Conservation (phyloP, 2,888 invertebrate species). For the Leucophenga maculata region DNA sequence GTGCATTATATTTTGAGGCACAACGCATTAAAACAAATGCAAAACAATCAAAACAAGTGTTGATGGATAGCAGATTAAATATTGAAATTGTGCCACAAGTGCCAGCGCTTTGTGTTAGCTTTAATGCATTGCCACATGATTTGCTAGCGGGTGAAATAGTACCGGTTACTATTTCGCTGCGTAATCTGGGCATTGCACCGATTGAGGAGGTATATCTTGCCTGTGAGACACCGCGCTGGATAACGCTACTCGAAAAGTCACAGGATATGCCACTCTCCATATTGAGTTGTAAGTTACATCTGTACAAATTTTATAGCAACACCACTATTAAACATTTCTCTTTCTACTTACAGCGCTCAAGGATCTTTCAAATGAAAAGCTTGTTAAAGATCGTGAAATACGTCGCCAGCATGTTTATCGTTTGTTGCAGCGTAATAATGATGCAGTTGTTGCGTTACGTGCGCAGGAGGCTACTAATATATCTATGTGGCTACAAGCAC, state of each 20-base stretch:
- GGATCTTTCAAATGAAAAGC: conserved; percentile 69
- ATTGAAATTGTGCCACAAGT: conserved; percentile 84
- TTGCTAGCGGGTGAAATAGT: conserved; percentile 82
- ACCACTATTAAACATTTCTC: not conserved
- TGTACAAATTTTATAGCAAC: not conserved
- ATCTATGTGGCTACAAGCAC: conserved; percentile 80
- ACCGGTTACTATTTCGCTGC: conserved; percentile 76
- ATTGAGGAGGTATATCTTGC: conserved; percentile 77
- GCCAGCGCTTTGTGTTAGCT: conserved; percentile 84
- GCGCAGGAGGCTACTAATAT: conserved; percentile 67
- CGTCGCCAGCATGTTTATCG: conserved; percentile 70
- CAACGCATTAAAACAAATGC: conserved; percentile 58
- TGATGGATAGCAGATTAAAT: conserved; percentile 79
- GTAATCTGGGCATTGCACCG: conserved; percentile 78
- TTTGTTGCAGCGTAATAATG: conserved; percentile 57
- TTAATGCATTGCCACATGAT: conserved; percentile 78
- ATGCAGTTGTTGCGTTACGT: conserved; percentile 53
- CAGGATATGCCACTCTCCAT: conserved; percentile 68
- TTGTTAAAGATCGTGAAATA: conserved; percentile 71
- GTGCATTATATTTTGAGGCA: conserved; percentile 69
- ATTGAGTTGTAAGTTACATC: conserved; percentile 64
- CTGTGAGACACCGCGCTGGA: conserved; percentile 69
- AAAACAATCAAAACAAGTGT: conserved; percentile 55
- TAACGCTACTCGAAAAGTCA: conserved; percentile 67
- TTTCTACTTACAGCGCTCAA: conserved; percentile 55